Base-by-base conservation (phyloP, 2,113 vertebrate genomes). In the Pristiophorus japonicus region DNA sequence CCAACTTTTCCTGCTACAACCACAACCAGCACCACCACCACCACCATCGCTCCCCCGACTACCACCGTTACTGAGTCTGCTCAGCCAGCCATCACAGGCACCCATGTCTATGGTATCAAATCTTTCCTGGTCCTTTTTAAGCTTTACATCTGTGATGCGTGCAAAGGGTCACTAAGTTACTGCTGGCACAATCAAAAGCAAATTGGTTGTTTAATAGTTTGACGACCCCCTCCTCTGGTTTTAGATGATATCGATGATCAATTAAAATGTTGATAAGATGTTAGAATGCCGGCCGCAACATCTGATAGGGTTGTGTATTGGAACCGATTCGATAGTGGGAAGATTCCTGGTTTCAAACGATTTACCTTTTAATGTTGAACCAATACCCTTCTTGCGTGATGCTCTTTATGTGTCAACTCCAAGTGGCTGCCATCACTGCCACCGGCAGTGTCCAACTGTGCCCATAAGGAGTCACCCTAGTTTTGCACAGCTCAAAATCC, bases 21-120 rank as follows among this genome's bases (percentile, higher is more conserved):
- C 88, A 95, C 78, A 95, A 96, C 96, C 94, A 96, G 81, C 96
- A 95, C 78, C 95, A 96, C 96, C 94, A 96, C 87, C 96, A 96
- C 96, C 62, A 95, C 95, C 3, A 92, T 88, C 91, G 96, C 96
- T 85, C 96, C 96, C 96, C 96, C 96, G 95, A 22, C 45, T 78
- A 95, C 96, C 78, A 63, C 96, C 95, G 78, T 78, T 95, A 95
- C 96, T 42, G n/a, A 75, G 70, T 90, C n/a, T 65, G 38, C 95
- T n/a, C 96, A 96, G 67, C 96, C 96, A 95, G 95, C 97, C 6
- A 93, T 97, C n/a, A 95, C 96, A 0, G 30, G 96, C 0, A 92
- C 96, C 34, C 65, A 38, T 47, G 11, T 94, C 24, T 94, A 42
- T 94, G 92, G 92, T 94, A 94, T 94, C 92, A 11, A 22, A 94